Percentiles rank a stretch among this genome's conserved stretches.
Conservation (phyloP, 2,797 vertebrate genomes). For the Apodemus agrarius region DNA sequence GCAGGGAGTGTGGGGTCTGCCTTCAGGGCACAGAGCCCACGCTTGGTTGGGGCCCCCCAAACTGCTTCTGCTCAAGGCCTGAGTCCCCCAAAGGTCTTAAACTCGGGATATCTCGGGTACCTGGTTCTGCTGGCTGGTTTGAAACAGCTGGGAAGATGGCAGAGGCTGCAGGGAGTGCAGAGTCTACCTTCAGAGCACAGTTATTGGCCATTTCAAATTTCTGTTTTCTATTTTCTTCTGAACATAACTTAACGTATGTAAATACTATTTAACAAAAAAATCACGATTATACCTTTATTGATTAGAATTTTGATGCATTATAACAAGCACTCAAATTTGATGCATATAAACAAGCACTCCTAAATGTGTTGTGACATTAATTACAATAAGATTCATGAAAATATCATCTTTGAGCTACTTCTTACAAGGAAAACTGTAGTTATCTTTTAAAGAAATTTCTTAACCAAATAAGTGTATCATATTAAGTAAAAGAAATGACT, state of each 20-base stretch:
- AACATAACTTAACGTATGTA: not conserved
- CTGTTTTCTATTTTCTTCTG: constrained; percentile 15
- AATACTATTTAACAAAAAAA: constrained; percentile 37
- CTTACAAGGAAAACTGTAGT: constrained; percentile 19
- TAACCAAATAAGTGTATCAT: not conserved
- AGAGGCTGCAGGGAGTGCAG: too few relatives aligned
- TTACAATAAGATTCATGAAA: constrained; percentile 25
- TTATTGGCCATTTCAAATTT: too few relatives aligned
- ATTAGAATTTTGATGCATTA: constrained; percentile 1
- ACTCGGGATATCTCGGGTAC: too few relatives aligned
- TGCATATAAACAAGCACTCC: not conserved
- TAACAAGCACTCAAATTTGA: not conserved
- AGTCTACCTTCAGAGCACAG: too few relatives aligned
- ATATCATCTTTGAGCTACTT: not conserved
- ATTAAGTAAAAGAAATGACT: not conserved
- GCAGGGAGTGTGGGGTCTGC: too few relatives aligned
- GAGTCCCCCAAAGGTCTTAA: too few relatives aligned
- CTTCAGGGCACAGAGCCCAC: too few relatives aligned
- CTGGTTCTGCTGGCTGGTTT: too few relatives aligned
- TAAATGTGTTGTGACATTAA: not conserved
- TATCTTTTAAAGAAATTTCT: constrained; percentile 1
- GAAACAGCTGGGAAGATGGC: too few relatives aligned
- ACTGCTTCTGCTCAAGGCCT: too few relatives aligned
- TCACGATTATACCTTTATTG: constrained; percentile 5
- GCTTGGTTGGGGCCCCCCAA: too few relatives aligned